Base-by-base conservation (phyloP, 2,113 vertebrate species). In the Cynoglossus semilaevis region DNA sequence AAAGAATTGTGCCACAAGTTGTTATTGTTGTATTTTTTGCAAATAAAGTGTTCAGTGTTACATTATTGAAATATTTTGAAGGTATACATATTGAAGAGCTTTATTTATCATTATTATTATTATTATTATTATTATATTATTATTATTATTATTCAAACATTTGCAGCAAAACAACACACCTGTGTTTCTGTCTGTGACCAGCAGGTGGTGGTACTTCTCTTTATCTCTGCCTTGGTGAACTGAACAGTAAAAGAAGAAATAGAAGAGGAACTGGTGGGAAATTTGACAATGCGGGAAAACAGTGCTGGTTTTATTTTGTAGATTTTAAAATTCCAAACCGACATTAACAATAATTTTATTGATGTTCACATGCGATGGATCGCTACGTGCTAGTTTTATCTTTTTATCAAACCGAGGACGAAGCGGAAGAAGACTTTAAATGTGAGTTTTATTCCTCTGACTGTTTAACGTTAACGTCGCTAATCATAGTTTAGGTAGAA, bases 231-330 rank as follows among this genome's bases (percentile, higher is more conserved):
- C 8, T 4, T 3, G 22, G 2, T 1, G 17, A 1, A 2, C 11
- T 29, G 4, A 2, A 15, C 2, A 29, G 22, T 6, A 29, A 42
- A 15, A 42, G 41, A 42, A 37, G 35, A 59, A 51, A 69, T 76
- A 61, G 70, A 78, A 85, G 74, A 76, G 55, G 4, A 55, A 2
- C 7, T 46, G 73, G 82, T 77, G 86, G 84, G 86, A 88, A 84
- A 79, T 86, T 86, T 82, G 77, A 86, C 46, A 60, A 22, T 63
- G 59, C n/a, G 44, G 58, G 43, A 64, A 46, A 40, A 29, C n/a
- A 5, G 7, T 6, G 38, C 16, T 52, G 40, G 37, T 16, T 4
- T 1, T 1, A 1, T 0, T 1, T 34, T 0, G 8, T 2, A 1
- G 43, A 41, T 14, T 37, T 57, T 0, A n/a, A n/a, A n/a, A 22